Percentiles rank a stretch among this genome's conserved stretches.
Conservation (phyloP, 2,797 vertebrate species). For the Geotrypetes seraphini region DNA sequence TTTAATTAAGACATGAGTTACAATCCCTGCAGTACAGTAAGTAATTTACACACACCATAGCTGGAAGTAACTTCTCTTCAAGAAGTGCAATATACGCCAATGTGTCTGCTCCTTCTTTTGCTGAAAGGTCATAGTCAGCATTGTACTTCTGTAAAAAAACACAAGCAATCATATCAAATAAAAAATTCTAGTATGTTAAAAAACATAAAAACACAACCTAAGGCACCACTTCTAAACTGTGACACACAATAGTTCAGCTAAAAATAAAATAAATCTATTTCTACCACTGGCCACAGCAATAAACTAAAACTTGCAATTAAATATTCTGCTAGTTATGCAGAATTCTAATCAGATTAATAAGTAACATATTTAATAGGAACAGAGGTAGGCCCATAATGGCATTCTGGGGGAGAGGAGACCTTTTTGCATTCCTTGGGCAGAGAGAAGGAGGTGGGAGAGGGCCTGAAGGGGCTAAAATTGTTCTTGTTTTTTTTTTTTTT, state of each 20-base stretch:
- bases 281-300: no score
- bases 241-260: constrained; percentile 3
- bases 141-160: constrained; percentile 71
- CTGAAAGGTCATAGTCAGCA: constrained; percentile 85
- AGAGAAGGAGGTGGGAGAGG: no score
- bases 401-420: no score
- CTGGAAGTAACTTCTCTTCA: constrained; percentile 86
- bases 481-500: no score
- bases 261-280: constrained; percentile 1
- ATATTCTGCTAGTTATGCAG: no score
- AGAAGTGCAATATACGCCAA: constrained; percentile 90
- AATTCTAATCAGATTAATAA: no score
- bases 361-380: no score
- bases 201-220: background rate
- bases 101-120: constrained; percentile 91
- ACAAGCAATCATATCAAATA: background rate
- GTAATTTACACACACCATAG: constrained; percentile 63
- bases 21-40: background rate
- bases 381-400: no score
- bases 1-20: no score
- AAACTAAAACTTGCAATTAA: no score
- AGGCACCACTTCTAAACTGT: background rate
- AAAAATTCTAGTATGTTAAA: constrained; percentile 3
- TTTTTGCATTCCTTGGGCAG: no score
- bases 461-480: no score